Evolutionary conservation across 2,797 vertebrate genomes (phyloP).

Genomic region (Diplodus sargus): DNA sequence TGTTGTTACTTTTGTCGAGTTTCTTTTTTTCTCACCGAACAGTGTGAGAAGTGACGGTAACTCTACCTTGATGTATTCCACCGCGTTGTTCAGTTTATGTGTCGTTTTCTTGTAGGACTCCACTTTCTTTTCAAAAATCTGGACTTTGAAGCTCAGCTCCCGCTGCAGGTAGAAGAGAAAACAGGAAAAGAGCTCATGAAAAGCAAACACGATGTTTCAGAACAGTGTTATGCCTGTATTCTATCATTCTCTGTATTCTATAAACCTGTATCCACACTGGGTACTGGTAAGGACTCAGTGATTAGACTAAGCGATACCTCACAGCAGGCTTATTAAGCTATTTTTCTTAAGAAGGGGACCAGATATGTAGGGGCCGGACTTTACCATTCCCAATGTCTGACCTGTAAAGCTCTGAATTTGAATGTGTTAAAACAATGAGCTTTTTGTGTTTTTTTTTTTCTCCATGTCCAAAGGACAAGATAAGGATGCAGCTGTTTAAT

Average conservation of each 20-base stretch:
- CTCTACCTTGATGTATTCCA: conserved; percentile 80
- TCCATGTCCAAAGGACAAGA: no score
- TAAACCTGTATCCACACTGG: not conserved
- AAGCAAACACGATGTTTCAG: not conserved
- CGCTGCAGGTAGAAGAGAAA: conserved; percentile 58
- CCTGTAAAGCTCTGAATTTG: no score
- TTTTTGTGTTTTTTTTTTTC: no score
- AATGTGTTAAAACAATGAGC: no score
- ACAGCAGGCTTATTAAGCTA: no score
- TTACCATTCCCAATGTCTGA: no score
- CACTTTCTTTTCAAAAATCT: conserved; percentile 82
- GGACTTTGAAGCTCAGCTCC: conserved; percentile 75
- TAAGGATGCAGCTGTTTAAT: no score
- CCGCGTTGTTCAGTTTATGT: conserved; percentile 58
- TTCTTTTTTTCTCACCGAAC: not conserved
- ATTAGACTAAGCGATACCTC: not conserved
- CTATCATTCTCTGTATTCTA: not conserved
- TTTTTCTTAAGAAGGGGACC: no score
- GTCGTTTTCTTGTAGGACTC: conserved; percentile 71
- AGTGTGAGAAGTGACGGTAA: not conserved
- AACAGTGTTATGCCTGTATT: not conserved
- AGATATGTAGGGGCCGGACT: no score
- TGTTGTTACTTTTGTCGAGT: no score
- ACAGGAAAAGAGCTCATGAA: not conserved
- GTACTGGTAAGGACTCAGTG: not conserved